Evolutionary conservation across 2,888 invertebrate species (phyloP), one percentile per base, ranked within the genome.

Genomic region (Phyto melanocephala): DNA sequence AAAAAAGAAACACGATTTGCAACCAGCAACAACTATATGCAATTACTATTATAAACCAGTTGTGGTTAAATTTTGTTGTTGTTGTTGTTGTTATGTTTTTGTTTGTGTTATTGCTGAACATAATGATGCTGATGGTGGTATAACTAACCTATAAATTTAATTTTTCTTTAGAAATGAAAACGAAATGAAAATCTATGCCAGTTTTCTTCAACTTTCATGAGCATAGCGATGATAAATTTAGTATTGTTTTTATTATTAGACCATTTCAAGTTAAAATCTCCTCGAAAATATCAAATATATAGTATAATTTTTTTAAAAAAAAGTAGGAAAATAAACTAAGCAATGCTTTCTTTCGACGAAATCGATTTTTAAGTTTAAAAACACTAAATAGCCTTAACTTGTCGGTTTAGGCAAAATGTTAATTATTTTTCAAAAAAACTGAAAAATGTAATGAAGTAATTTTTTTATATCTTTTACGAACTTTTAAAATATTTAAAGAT

Each of bases 91-190:
- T 28, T 28, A 6, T 58, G 33, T 71, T 17, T 22, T 22, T 40
- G 11, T 17, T 28, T 67, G 15, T 17, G 20, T 47, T 20, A 20
- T 45, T 47, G 13, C 58, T n/a, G n/a, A n/a, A n/a, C n/a, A n/a
- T n/a, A n/a, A n/a, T n/a, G n/a, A n/a, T n/a, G n/a, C n/a, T 62
- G 22, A 28, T 28, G 68, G 67, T 74, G 74, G 80, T 83, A 76
- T 80, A 85, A 85, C 84, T 85, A 84, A 85, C 85, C 85, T 79
- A 85, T 80, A 83, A 85, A 84, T 79, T 80, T 80, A 81, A 80
- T 81, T 72, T 82, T 82, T 81, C 79, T 76, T 80, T 83, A 76
- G 35, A 72, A 83, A 71, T 76, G 68, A 76, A 80, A 76, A 76
- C 54, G 67, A 76, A 72, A 76, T 65, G 63, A 80, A 76, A 80